A percentile compares a stretch with the other conserved stretches of the same genome.
phyloP scores from a whole-genome alignment of 2,113 vertebrate species.

The Saiga tatarica region DNA sequence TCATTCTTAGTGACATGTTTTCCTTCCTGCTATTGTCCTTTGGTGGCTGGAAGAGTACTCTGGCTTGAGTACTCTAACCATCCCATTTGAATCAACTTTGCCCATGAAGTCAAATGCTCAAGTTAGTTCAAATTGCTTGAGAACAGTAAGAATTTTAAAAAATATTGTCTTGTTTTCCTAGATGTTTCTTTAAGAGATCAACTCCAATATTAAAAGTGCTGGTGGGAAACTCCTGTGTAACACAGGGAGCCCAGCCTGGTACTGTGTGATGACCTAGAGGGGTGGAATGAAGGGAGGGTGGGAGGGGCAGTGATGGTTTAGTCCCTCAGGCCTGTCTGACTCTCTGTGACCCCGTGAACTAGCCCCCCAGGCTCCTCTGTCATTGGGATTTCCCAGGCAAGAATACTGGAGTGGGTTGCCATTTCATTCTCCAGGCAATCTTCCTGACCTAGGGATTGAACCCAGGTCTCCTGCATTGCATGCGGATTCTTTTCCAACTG shows the following conservation, averaged over 20 bases:
- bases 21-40: fast-evolving
- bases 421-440: not conserved
- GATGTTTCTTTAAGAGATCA: not conserved
- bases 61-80: not conserved
- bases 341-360: not conserved
- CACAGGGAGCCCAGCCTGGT: not conserved
- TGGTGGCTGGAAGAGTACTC: fast-evolving
- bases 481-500: not conserved
- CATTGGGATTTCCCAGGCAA: not conserved
- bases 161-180: not conserved
- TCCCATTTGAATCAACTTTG: not conserved
- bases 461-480: not conserved
- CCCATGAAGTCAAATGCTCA: not conserved
- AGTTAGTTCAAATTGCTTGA: not conserved
- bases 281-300: not conserved
- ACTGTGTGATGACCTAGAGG: not conserved
- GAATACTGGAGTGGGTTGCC: not conserved
- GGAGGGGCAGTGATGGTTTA: not conserved
- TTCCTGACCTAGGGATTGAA: not conserved
- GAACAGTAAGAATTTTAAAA: not conserved
- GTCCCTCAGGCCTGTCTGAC: not conserved
- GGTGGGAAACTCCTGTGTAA: not conserved
- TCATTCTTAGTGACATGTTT: fast-evolving
- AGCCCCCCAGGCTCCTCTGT: not conserved
- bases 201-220: not conserved